Evolutionary conservation across 2,113 vertebrate genomes (phyloP).

Genomic region (Oncorhynchus keta): DNA sequence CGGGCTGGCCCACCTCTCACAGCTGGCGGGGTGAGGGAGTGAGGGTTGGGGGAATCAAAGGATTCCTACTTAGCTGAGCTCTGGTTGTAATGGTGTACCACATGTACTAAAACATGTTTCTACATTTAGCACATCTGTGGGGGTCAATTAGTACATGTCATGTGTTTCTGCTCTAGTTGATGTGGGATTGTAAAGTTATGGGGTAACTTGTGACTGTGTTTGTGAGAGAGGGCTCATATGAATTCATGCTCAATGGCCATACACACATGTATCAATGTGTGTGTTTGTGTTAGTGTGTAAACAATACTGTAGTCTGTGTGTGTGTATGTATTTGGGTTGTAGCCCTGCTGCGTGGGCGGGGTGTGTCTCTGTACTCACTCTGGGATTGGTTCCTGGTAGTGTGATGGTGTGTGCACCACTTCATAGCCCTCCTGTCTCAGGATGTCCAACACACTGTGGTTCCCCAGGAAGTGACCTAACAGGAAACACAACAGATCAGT

Average conservation of each 20-base stretch:
- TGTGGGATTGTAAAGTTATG: conserved; percentile 10
- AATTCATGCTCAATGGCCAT: too few species aligned
- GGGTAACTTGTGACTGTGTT: too few species aligned
- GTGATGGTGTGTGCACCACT: conserved; percentile 85
- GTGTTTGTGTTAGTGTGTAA: not conserved
- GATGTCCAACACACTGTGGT: conserved; percentile 96
- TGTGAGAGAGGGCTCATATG: too few species aligned
- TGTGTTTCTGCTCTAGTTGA: conserved; percentile 17
- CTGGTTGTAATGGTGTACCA: conserved; percentile 44
- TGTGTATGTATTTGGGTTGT: not conserved
- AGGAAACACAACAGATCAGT: conserved; percentile 33
- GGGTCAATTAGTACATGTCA: not conserved
- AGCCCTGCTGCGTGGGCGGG: conserved; percentile 6
- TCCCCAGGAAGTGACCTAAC: conserved; percentile 97
- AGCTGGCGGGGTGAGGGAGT: conserved; percentile 5
- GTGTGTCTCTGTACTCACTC: conserved; percentile 76
- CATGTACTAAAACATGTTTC: conserved; percentile 24
- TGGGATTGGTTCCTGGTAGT: conserved; percentile 75
- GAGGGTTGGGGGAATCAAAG: conserved; percentile 44
- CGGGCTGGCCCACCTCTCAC: conserved; percentile 44
- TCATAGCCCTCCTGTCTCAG: conserved; percentile 91
- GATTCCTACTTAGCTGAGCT: conserved; percentile 41
- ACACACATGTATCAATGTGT: not conserved
- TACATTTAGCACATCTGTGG: conserved; percentile 17
- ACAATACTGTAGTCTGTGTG: not conserved